phyloP scores from a whole-genome alignment of 2,113 vertebrate species.

The Morphnarchus princeps region DNA sequence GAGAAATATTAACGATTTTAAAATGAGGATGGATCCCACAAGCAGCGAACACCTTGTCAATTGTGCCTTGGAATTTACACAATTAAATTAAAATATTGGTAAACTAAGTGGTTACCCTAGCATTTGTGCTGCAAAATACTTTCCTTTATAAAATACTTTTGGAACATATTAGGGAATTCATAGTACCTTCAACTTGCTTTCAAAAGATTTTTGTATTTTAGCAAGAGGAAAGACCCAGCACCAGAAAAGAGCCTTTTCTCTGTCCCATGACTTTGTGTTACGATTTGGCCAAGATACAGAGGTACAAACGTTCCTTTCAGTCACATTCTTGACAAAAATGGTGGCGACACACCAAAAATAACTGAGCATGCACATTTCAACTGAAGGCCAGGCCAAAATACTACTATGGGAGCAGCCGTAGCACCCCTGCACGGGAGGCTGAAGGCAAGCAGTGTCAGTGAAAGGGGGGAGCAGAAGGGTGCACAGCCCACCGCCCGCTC shows the following conservation, averaged over 20 bases:
- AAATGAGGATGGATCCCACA: background rate
- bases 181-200: background rate
- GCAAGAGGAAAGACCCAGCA: background rate
- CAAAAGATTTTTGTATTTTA: background rate
- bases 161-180: background rate
- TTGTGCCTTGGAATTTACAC: background rate
- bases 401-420: fast-evolving
- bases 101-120: background rate
- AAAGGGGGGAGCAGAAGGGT: background rate
- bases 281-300: background rate
- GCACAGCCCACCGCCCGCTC: fast-evolving
- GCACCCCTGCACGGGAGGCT: fast-evolving
- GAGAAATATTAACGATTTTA: background rate
- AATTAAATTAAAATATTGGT: background rate
- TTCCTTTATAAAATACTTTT: background rate
- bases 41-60: background rate
- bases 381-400: background rate
- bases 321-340: background rate
- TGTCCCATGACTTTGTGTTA: background rate
- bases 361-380: background rate
- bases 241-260: background rate
- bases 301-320: background rate
- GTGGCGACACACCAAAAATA: background rate
- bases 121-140: background rate
- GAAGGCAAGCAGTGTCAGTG: background rate